Base-by-base conservation (phyloP, 2,888 invertebrate genomes). In the Tetrapedia diversipes region DNA sequence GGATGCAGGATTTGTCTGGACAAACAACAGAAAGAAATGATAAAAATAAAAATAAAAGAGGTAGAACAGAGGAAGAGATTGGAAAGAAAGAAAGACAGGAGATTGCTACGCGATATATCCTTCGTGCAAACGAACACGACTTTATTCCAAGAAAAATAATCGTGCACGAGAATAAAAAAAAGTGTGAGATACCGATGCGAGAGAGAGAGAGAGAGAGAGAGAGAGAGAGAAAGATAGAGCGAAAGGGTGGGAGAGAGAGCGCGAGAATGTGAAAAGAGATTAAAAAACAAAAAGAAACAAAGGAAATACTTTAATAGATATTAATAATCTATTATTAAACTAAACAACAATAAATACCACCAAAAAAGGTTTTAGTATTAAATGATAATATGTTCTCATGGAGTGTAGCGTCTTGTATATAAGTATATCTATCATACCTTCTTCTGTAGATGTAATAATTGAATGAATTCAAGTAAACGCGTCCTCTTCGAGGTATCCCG, bases 391-490 rank as follows among this genome's bases (percentile, higher is more conserved):
- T 90, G 90, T 90, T 91, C 89, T 89, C 86, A 87, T 90, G 90
- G 87, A 91, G 88, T 91, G 90, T 91, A 91, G 91, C 88, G 88
- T 91, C 91, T 91, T 91, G 90, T 91, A 91, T 91, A 91, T 91
- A 90, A 87, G 88, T 86, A 82, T 86, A 89, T 89, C 86, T 87
- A 87, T 83, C 88, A 89, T 90, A 90, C 88, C 88, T 90, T 85
- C 88, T 81, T 88, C 88, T 87, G 86, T 90, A 89, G 88, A 86
- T 83, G 86, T 88, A 88, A 85, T 37, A 49, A 76, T 82, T 76
- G 77, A 79, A 82, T 72, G 77, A 84, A 67, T 84, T 82, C 74
- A 79, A 81, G 63, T 81, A 80, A 63, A 63, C 77, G 80, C 76
- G 79, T 82, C 83, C 82, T 81, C 72, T 71, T 82, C 79, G 76